These are phyloP conservation scores for Onthophagus sagittarius DNA, from an alignment of 2,888 invertebrate species.

Conservation along the genomic window DNA sequence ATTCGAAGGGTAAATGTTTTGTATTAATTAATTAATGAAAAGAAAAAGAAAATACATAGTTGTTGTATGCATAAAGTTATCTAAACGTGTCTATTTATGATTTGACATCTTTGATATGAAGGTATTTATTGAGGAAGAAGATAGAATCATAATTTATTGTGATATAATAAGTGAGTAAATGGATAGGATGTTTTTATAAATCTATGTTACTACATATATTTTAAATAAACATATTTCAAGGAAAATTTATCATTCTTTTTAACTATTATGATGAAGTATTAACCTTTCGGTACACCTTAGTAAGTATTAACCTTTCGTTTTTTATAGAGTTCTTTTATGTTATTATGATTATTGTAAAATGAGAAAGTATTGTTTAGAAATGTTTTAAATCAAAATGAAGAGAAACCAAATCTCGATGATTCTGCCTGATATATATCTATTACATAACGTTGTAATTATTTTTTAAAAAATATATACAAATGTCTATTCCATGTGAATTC, in stretches of 20 bases:
- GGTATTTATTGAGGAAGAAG: conserved; percentile 9
- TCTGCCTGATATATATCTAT: too few species aligned
- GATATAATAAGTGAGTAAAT: conserved; percentile 34
- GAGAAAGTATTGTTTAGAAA: not conserved
- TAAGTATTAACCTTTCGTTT: too few species aligned
- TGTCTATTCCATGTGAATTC: too few species aligned
- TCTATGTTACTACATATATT: conserved; percentile 35
- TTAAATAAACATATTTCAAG: conserved; percentile 36
- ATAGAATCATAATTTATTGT: conserved; percentile 38
- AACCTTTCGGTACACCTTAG: too few species aligned
- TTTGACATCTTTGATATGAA: not conserved
- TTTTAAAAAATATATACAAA: too few species aligned
- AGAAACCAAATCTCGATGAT: too few species aligned
- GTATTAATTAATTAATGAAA: not conserved
- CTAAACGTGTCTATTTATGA: not conserved
- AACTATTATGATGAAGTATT: too few species aligned
- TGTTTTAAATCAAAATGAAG: too few species aligned
- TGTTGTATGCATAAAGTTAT: not conserved
- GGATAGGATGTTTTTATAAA: conserved; percentile 30
- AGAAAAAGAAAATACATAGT: not conserved
- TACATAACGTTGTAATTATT: too few species aligned
- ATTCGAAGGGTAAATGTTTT: not conserved
- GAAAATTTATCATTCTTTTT: too few species aligned
- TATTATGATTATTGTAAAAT: not conserved
- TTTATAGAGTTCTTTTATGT: not conserved